phyloP scores from a whole-genome alignment of 2,888 invertebrate species.

The Tinea pellionella region DNA sequence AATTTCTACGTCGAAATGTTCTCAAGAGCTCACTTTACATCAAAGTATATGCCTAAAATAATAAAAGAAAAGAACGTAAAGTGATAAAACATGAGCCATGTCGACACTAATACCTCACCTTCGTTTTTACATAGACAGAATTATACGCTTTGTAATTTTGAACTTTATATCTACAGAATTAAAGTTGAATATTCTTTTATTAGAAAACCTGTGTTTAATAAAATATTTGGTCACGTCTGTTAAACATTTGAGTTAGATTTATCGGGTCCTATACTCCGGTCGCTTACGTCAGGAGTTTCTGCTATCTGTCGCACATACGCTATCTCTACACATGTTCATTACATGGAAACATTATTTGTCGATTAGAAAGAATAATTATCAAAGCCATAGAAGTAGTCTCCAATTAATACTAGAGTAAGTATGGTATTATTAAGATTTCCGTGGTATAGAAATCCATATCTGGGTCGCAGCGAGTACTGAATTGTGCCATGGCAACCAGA shows the following conservation, averaged over 20 bases:
- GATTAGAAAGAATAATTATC: too few species aligned
- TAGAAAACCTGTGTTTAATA: neutral
- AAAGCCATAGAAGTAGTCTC: too few species aligned
- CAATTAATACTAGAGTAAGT: too few species aligned
- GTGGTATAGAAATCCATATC: too few species aligned
- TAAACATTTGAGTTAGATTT: constrained; percentile 1
- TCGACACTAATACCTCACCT: neutral
- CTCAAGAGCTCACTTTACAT: neutral
- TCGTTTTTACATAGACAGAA: neutral
- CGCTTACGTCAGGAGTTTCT: neutral
- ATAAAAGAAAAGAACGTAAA: neutral
- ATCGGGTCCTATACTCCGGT: neutral
- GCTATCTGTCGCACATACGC: neutral
- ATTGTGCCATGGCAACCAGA: too few species aligned
- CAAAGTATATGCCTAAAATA: neutral
- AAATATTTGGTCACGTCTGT: neutral
- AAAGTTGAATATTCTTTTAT: neutral
- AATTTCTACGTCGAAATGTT: too few species aligned
- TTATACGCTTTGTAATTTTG: neutral
- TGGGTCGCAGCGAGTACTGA: too few species aligned
- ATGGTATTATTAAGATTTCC: too few species aligned
- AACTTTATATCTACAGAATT: neutral
- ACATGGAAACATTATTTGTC: too few species aligned
- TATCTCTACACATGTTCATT: neutral
- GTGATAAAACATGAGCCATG: constrained; percentile 3